Evolutionary conservation across 2,797 vertebrate genomes (phyloP), one percentile per base, ranked within the genome.

Genomic region (Rhynchonycteris naso): DNA sequence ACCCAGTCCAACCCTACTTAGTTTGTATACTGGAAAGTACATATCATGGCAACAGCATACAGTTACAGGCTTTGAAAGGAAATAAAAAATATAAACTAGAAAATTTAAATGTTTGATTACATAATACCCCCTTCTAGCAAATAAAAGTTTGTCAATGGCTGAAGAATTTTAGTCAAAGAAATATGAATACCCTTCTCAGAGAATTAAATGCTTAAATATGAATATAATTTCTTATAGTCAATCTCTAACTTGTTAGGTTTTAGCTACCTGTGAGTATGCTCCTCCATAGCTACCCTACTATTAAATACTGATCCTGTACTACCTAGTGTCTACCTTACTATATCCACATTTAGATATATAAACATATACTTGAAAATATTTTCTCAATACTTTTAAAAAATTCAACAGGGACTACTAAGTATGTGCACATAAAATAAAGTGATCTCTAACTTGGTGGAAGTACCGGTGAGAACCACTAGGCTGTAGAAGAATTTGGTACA

Each of bases 51-150:
- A 95, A 97, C 94, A 97, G 38, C 74, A 47, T 88, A 97, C 52
- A 95, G 95, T 74, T n/a, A 79, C 90, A 96, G 84, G 84, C 58
- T 79, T 56, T 80, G 28, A 96, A 96, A 98, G 72, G 54, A 96
- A 96, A 65, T 96, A 96, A 59, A 95, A 97, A 97, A 78, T 78
- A 63, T 95, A 95, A 54, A 97, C 65, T 1, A 75, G 69, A 80
- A 79, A 84, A 80, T 54, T 19, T 59, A 90, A 95, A 87, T 85
- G 69, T 85, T 56, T 58, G 24, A 72, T 61, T 90, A 81, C 30
- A 63, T 35, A 90, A 81, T 52, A 59, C 4, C 54, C 15, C n/a
- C 15, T 43, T 72, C 38, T 63, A 92, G 65, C 22, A 83, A 95
- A 68, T 15, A 66, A 79, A 82, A 7, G 78, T 95, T 79, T 59